These are phyloP conservation scores for Acanthiza pusilla DNA, from an alignment of 2,797 vertebrate genomes.

Conservation along the genomic window DNA sequence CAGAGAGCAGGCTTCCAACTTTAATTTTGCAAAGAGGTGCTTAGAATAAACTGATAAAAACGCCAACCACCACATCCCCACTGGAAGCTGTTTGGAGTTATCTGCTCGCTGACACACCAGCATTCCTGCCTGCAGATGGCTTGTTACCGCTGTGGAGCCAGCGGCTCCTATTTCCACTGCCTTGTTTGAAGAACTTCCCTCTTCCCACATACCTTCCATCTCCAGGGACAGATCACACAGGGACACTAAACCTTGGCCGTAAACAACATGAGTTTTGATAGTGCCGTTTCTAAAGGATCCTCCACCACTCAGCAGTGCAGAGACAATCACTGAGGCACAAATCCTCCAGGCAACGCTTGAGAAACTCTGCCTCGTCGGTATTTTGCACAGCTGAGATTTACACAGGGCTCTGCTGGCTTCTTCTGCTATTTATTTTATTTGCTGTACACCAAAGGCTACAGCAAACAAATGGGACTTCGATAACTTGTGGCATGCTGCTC, in stretches of 20 bases:
- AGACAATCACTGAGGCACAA: background rate
- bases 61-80: background rate
- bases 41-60: background rate
- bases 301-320: background rate
- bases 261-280: constrained; percentile 49
- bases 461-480: background rate
- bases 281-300: background rate
- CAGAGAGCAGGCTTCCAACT: background rate
- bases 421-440: constrained; percentile 1
- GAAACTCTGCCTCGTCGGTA: background rate
- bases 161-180: constrained; percentile 49
- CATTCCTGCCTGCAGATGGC: constrained; percentile 58
- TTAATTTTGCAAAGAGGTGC: background rate
- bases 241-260: constrained; percentile 51
- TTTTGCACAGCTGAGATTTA: background rate
- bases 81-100: background rate
- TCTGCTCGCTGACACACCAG: background rate
- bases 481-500: background rate
- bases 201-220: constrained; percentile 65
- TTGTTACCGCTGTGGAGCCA: constrained; percentile 12
- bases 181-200: constrained; percentile 64
- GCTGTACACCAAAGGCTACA: background rate
- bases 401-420: background rate
- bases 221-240: constrained; percentile 57
- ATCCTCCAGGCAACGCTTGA: background rate